Percentiles rank a stretch among this genome's conserved stretches.
Conservation (phyloP, 1,140 invertebrate species). For the Monomorium pharaonis region DNA sequence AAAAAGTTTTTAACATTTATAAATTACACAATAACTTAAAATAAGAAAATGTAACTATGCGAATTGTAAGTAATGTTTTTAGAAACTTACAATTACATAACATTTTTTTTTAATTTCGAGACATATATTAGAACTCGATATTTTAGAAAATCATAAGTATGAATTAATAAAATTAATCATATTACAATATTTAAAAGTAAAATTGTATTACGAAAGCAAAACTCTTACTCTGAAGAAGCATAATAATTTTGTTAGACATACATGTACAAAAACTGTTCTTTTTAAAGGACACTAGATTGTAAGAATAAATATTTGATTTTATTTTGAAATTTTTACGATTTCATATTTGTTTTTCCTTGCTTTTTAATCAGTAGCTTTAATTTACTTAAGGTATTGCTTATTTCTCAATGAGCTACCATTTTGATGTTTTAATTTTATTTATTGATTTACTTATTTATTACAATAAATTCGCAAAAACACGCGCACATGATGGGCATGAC, state of each 20-base stretch:
- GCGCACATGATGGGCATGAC: no score
- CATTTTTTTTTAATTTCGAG: not conserved
- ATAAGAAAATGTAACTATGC: not conserved
- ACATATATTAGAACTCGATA: not conserved
- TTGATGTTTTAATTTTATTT: no score
- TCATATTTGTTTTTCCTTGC: no score
- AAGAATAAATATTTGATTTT: no score
- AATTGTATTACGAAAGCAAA: not conserved
- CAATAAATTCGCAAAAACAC: no score
- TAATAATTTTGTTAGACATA: not conserved
- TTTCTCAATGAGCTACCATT: no score
- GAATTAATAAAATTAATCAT: constrained; percentile 14
- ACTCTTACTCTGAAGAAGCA: not conserved
- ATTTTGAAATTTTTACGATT: no score
- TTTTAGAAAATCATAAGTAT: not conserved
- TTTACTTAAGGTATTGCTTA: no score
- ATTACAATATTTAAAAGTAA: not conserved
- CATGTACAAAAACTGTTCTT: not conserved
- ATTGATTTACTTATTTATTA: no score
- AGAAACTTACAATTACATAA: not conserved
- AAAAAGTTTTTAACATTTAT: not conserved
- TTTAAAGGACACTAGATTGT: not conserved
- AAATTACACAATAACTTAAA: not conserved
- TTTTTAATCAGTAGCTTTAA: no score
- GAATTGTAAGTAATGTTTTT: not conserved